Evolutionary conservation across 2,888 invertebrate genomes (phyloP), one percentile per base, ranked within the genome.

Genomic region (Lasioglossum vierecki): DNA sequence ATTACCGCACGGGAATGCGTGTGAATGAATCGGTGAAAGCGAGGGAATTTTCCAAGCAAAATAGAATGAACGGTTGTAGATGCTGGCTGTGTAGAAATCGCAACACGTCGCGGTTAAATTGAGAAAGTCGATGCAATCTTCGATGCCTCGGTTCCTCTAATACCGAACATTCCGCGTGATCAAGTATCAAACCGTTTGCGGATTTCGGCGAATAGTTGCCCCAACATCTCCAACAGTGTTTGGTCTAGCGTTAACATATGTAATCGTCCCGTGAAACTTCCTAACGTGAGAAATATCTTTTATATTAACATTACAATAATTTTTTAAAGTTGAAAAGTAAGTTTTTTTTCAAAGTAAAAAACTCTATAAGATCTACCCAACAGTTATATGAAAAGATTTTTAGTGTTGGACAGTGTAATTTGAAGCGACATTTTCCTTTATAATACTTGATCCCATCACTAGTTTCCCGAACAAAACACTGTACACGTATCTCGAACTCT

Each of bases 1-100:
- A 57, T 46, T 49, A 73, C 15, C 49, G 74, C 53, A 35, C 68
- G 39, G 26, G 74, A 39, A 70, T 22, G 30, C 39, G 70, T 30
- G 46, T 70, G 82, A 82, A 82, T 82, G 72, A 80, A 80, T 75
- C 13, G 82, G 81, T 80, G 82, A 83, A 83, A 83, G 81, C 81
- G 78, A 66, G 77, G 72, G 39, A 78, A 49, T 81, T 66, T 66
- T 72, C 60, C 46, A 63, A 44, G 60, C 39, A 73, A 72, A 81
- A 49, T 49, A 75, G 76, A 70, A 76, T 80, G 77, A 74, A 74
- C 30, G 74, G 15, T 60, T 39, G 57, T 15, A 70, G 74, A 74
- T 39, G 76, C 22, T 39, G 39, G 22, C 39, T 39, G 35, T 53
- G 57, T 26, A 79, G 44, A n/a, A 30, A 30, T 13, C 49, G 49